Percentiles rank a stretch among this genome's conserved stretches.
Conservation (phyloP, 2,888 invertebrate genomes). For the Erebia ligea region DNA sequence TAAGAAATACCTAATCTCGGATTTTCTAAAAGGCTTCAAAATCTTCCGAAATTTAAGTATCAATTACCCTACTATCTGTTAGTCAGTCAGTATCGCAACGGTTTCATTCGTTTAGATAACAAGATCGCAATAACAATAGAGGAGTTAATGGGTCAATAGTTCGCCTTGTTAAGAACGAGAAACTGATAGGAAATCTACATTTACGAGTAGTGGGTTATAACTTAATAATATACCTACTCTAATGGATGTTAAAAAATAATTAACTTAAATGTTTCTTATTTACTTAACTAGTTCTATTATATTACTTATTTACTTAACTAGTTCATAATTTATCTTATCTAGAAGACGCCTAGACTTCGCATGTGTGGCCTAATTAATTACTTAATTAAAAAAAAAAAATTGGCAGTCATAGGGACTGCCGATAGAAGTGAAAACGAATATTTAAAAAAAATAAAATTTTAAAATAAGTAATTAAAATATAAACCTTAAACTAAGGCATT, state of each 20-base stretch:
- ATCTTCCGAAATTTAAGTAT: background rate
- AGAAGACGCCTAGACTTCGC: no score
- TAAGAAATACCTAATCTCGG: background rate
- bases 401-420: no score
- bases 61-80: background rate
- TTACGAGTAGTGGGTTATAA: background rate
- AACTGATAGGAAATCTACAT: background rate
- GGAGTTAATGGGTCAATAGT: constrained; percentile 10
- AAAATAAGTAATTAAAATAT: no score
- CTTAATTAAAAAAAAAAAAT: no score
- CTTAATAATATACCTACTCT: background rate
- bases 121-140: constrained; percentile 8
- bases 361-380: no score
- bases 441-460: no score
- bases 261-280: background rate
- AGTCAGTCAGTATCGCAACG: background rate
- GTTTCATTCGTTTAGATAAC: background rate
- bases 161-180: background rate
- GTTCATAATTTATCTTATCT: background rate
- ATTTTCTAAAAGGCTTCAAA: background rate
- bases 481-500: no score
- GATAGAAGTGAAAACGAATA: no score
- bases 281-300: background rate
- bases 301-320: background rate
- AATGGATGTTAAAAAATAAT: constrained; percentile 1